Base-by-base conservation (phyloP, 2,888 invertebrate species). In the Conops quadrifasciatus region DNA sequence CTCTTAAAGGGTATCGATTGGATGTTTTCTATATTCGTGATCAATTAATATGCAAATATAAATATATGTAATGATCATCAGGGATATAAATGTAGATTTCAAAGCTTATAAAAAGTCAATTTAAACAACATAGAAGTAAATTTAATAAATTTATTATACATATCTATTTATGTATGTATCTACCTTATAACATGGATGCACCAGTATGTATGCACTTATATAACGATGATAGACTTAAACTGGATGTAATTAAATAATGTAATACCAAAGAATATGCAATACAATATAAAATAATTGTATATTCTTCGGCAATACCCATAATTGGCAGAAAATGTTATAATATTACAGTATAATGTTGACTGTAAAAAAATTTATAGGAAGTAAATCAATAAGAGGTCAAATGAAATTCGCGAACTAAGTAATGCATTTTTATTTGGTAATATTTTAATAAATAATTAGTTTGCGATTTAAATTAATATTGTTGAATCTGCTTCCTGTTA, bases 401-500 rank as follows among this genome's bases (percentile, higher is more conserved):
- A 60, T 72, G 30, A 51, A 58, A 58, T 45, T 65, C 26, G 56
- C 30, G 49, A 43, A 56, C 16, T 9, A n/a, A n/a, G n/a, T n/a
- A 9, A 36, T 36, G 36, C 36, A 36, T 36, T 36, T 36, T 36
- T 7, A 36, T 36, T 9, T 36, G 36, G 9, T 9, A 36, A 36
- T 36, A 36, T 36, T 36, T 36, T 7, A 36, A 9, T 36, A 36
- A 36, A 36, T 36, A 36, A 36, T 9, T 36, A 7, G 5, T 9
- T 36, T 36, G 36, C 9, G 9, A 7, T 36, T 4, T 9, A 36
- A 36, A 36, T 36, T 36, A 36, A 36, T 71, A 53, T 62, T 71
- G 19, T 36, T 56, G 19, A 68, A 68, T 66, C 65, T 73, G 51
- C 28, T 71, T 75, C 74, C 76, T 75, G 72, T 72, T 79, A 65